Evolutionary conservation across 2,797 vertebrate genomes (phyloP).

Genomic region (Epinephelus awoara): DNA sequence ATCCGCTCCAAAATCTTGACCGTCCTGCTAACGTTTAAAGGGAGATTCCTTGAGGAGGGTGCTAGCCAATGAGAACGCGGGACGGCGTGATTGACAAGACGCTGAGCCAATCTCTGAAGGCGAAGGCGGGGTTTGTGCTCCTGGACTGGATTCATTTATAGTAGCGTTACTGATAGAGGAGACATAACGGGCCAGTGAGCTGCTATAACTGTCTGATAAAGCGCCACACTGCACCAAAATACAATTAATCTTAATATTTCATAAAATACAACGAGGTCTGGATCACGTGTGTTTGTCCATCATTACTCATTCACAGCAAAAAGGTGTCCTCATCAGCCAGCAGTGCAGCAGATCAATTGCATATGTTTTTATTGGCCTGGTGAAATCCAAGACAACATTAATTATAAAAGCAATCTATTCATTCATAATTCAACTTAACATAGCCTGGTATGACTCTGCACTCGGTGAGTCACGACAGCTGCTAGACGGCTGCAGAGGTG

Average conservation of each 20-base stretch:
- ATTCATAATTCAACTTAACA: conserved; percentile 64
- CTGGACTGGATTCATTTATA: neutral
- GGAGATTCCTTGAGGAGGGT: conserved; percentile 1
- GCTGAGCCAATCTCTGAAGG: conserved; percentile 56
- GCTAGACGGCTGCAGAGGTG: neutral
- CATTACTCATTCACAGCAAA: neutral
- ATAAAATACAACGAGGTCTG: neutral
- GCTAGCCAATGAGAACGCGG: conserved; percentile 64
- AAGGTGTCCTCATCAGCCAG: neutral
- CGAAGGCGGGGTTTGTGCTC: conserved; percentile 17
- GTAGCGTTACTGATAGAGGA: conserved; percentile 36
- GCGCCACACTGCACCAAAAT: neutral
- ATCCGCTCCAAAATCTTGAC: conserved; percentile 70
- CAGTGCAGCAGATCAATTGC: conserved; percentile 7
- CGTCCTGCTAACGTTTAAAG: conserved; percentile 57
- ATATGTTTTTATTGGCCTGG: conserved; percentile 18
- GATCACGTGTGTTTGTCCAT: neutral
- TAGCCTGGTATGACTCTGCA: conserved; percentile 40
- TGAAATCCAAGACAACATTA: conserved; percentile 56
- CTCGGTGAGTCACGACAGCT: conserved; percentile 49
- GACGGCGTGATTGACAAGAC: conserved; percentile 28
- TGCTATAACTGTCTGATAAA: neutral
- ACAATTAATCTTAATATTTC: neutral
- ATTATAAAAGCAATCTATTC: conserved; percentile 63
- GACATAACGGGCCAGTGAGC: neutral